phyloP scores from a whole-genome alignment of 2,797 vertebrate species.

The Myotis myotis region DNA sequence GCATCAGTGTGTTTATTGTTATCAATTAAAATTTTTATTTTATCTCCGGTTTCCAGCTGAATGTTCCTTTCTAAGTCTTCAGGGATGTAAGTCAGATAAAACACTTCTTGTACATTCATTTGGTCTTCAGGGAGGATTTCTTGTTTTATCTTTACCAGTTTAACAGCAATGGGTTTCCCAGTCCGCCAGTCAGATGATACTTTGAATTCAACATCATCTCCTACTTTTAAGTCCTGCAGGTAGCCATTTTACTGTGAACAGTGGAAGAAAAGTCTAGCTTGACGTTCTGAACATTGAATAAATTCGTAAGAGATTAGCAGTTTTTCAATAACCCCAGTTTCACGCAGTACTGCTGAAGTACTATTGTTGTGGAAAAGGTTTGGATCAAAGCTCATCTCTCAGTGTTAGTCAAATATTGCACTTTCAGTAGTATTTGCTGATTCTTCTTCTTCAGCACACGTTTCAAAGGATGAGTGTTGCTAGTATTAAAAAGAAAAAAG shows the following conservation, averaged over 20 bases:
- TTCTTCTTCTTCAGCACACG: slow-evolving; percentile 86
- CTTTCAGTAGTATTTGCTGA: slow-evolving; percentile 88
- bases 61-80: background rate
- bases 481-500: slow-evolving; percentile 79
- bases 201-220: too few relatives aligned
- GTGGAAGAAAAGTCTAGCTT: slow-evolving; percentile 99
- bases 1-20: slow-evolving; percentile 89
- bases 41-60: slow-evolving; percentile 91
- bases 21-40: slow-evolving; percentile 87
- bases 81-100: background rate
- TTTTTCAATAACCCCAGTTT: slow-evolving; percentile 98
- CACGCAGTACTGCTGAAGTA: slow-evolving; percentile 92
- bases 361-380: slow-evolving; percentile 84
- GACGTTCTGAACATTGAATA: slow-evolving; percentile 98
- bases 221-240: slow-evolving; percentile 91
- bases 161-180: too few relatives aligned
- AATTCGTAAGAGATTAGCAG: slow-evolving; percentile 97
- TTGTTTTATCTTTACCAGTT: too few relatives aligned
- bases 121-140: too few relatives aligned
- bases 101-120: slow-evolving; percentile 93
- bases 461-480: slow-evolving; percentile 86
- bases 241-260: slow-evolving; percentile 98
- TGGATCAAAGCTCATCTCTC: slow-evolving; percentile 98
- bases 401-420: slow-evolving; percentile 90
- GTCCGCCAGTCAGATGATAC: too few relatives aligned